Conservation (phyloP, 2,113 vertebrate species). For the Regulus satrapa region DNA sequence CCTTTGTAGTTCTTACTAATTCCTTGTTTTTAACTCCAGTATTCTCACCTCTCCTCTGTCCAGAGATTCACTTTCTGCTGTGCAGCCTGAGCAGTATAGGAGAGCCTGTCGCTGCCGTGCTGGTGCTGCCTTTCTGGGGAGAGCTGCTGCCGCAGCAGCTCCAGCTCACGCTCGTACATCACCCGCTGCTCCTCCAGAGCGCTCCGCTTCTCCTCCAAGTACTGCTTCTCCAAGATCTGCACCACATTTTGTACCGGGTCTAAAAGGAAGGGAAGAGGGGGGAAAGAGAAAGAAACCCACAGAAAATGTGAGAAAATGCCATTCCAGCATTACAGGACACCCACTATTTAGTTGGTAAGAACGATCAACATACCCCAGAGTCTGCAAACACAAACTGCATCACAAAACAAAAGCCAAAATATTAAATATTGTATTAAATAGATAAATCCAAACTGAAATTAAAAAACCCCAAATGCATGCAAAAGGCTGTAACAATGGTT, state of each 20-base stretch:
- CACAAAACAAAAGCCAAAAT: neutral
- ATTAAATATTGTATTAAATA: neutral
- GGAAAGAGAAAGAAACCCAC: accelerated
- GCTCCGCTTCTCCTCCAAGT: conserved; percentile 90
- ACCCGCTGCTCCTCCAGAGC: conserved; percentile 95
- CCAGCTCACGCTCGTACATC: conserved; percentile 93
- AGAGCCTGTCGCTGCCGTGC: conserved; percentile 80
- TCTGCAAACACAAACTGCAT: neutral
- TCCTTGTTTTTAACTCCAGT: neutral
- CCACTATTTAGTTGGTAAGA: neutral
- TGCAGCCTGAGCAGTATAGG: conserved; percentile 78
- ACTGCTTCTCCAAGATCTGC: conserved; percentile 93
- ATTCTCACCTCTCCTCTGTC: conserved; percentile 90
- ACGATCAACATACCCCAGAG: neutral
- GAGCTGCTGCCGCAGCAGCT: conserved; percentile 91
- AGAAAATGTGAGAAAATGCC: neutral
- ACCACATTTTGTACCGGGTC: conserved; percentile 96
- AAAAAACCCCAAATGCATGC: neutral
- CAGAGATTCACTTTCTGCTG: conserved; percentile 89
- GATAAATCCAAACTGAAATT: neutral
- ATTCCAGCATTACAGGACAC: neutral
- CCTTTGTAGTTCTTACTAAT: neutral
- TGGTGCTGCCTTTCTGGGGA: conserved; percentile 85
- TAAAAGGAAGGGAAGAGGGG: conserved; percentile 29
- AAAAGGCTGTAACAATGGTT: neutral